Percentiles rank a stretch among this genome's conserved stretches.
phyloP scores from a whole-genome alignment of 2,797 vertebrate species.

The Staurois parvus region DNA sequence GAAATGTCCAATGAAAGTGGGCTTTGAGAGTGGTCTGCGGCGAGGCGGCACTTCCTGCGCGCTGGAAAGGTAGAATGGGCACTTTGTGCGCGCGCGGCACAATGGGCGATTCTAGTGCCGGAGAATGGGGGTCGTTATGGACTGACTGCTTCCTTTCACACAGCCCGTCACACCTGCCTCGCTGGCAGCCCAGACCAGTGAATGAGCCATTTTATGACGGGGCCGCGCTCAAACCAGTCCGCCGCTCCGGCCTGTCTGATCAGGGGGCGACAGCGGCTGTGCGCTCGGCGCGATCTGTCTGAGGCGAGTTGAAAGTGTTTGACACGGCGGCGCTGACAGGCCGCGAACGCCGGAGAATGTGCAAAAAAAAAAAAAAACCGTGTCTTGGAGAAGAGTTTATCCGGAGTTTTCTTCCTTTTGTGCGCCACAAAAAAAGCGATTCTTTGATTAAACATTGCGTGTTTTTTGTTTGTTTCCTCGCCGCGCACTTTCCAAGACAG shows the following conservation, averaged over 20 bases:
- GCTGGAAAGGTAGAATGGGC: slow-evolving; percentile 75
- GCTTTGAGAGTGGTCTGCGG: slow-evolving; percentile 66
- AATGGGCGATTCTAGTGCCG: slow-evolving; percentile 73
- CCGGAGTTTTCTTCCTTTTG: slow-evolving; percentile 79
- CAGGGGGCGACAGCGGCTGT: slow-evolving; percentile 81
- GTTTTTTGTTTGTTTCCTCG: slow-evolving; percentile 51
- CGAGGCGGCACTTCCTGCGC: slow-evolving; percentile 67
- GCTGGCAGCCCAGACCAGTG: slow-evolving; percentile 75
- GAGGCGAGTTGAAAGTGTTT: slow-evolving; percentile 80
- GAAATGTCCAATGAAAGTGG: slow-evolving; percentile 64
- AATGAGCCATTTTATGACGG: slow-evolving; percentile 80
- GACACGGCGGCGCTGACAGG: slow-evolving; percentile 76
- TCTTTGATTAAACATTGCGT: slow-evolving; percentile 77
- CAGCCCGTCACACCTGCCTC: slow-evolving; percentile 76
- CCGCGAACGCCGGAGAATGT: slow-evolving; percentile 78
- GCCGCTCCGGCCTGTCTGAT: slow-evolving; percentile 80
- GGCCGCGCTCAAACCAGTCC: slow-evolving; percentile 57
- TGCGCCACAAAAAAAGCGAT: slow-evolving; percentile 76
- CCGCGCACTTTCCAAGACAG: slow-evolving; percentile 71
- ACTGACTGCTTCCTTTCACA: slow-evolving; percentile 69
- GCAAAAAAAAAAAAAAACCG: slow-evolving; percentile 69
- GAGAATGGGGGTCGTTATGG: slow-evolving; percentile 79
- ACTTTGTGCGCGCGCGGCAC: slow-evolving; percentile 73
- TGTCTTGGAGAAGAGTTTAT: slow-evolving; percentile 78
- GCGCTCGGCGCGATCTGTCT: slow-evolving; percentile 80